Evolutionary conservation across 1,140 invertebrate genomes (phyloP), one percentile per base, ranked within the genome.

Genomic region (Condylostylus longicornis): DNA sequence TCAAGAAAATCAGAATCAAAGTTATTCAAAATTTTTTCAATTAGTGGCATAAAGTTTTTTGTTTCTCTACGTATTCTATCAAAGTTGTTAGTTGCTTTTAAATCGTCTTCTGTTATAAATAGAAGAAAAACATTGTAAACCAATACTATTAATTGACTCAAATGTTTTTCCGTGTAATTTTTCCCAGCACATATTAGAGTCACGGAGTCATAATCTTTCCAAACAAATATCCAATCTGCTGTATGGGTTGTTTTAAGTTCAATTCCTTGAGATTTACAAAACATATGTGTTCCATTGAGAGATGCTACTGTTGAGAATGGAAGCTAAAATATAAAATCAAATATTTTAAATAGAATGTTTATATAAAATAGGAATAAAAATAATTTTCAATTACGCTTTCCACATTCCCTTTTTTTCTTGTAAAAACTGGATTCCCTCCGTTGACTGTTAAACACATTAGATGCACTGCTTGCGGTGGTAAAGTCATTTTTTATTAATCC

Each of bases 261-360:
- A 25, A 80, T 67, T 25, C 72, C 69, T 37, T 81, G 74, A 3
- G 74, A 75, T 51, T 77, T 79, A 1, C 79, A 70, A 63, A 82
- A 86, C 71, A 86, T 79, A 44, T 84, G 79, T n/a, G 85, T 74
- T 5, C 80, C 81, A 67, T 84, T 84, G 15, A 86, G 49, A 2
- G 79, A 80, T n/a, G 79, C 82, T 39, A 82, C 71, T 33, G 77
- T 70, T 17, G 80, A 78, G 60, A 83, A 85, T 5, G 79, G 75
- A 40, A 85, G 62, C 80, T 85, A 49, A 17, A 68, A 70, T 34
- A 42, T 18, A 42, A 38, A 29, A 40, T 40, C 29, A 31, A 18
- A 41, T 37, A 23, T 33, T n/a, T 18, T 41, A 17, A 17, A 38
- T 42, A 37, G 32, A 28, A 36, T 32, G 4, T 14, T 37, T 27